A percentile compares a stretch with the other conserved stretches of the same genome.
phyloP scores from a whole-genome alignment of 2,888 invertebrate species.

The Acleris literana region DNA sequence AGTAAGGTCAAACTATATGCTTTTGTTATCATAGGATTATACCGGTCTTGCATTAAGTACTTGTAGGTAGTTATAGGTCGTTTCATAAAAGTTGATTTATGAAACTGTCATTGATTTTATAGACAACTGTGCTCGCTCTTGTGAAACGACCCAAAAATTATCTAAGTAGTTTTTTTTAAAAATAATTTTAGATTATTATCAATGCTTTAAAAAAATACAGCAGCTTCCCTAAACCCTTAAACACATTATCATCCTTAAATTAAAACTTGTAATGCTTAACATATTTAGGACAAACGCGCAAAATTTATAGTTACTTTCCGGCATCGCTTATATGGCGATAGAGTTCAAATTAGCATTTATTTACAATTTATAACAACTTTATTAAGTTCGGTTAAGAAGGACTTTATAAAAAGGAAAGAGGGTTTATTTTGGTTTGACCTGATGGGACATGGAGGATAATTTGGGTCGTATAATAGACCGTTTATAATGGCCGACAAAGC shows the following conservation, averaged over 20 bases:
- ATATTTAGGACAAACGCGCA: conserved; percentile 22
- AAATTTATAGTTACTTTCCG: conserved; percentile 21
- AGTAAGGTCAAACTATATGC: no score
- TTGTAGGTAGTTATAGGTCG: no score
- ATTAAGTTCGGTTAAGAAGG: neutral
- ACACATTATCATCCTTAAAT: conserved; percentile 15
- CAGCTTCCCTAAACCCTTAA: conserved; percentile 1
- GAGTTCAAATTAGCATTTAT: conserved; percentile 5
- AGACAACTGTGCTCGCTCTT: no score
- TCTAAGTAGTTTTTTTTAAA: no score
- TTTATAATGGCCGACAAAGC: conserved; percentile 67
- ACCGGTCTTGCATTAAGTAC: no score
- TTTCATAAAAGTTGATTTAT: no score
- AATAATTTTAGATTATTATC: no score
- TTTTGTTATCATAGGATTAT: no score
- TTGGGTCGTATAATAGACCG: conserved; percentile 53
- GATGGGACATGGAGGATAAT: conserved; percentile 6
- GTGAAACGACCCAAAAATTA: no score
- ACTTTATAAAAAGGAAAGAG: neutral
- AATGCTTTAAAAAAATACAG: neutral
- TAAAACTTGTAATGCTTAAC: conserved; percentile 15
- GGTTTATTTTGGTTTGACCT: conserved; percentile 6
- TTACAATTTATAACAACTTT: neutral
- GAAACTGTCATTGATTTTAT: no score
- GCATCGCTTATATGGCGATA: conserved; percentile 8